Evolutionary conservation across 2,113 vertebrate species (phyloP).

Genomic region (Phaetusa simplex): DNA sequence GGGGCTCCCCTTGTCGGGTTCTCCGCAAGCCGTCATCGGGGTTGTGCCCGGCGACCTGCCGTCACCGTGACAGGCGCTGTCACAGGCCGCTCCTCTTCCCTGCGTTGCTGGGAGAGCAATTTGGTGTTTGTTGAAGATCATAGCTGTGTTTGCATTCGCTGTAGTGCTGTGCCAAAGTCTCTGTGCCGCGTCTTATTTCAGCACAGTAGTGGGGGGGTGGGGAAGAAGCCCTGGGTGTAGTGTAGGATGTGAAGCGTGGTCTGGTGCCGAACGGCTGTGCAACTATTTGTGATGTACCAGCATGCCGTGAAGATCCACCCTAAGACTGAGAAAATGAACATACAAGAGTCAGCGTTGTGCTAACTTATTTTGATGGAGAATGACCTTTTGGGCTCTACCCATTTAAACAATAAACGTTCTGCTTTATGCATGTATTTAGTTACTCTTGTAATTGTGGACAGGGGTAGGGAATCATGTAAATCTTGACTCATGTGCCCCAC

Average conservation of each 20-base stretch:
- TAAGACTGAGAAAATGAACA: fast-evolving
- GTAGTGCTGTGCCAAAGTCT: fast-evolving
- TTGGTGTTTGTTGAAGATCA: fast-evolving
- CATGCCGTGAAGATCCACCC: fast-evolving
- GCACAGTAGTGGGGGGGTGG: background rate
- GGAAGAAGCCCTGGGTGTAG: background rate
- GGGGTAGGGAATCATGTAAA: fast-evolving
- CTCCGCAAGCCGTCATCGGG: fast-evolving
- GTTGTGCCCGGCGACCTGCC: background rate
- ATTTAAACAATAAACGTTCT: background rate
- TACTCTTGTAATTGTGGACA: background rate
- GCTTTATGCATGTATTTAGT: background rate
- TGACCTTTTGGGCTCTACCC: background rate
- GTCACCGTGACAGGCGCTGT: fast-evolving
- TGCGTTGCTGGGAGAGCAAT: fast-evolving
- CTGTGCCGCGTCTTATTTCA: fast-evolving
- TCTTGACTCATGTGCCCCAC: background rate
- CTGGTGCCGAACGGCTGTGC: background rate
- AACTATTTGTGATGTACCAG: background rate
- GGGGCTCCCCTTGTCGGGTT: fast-evolving
- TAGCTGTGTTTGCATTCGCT: fast-evolving
- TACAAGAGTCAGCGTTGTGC: fast-evolving
- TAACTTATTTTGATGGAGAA: background rate
- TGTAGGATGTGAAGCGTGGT: background rate
- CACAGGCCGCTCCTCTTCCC: background rate